Evolutionary conservation across 2,888 invertebrate species (phyloP).

Genomic region (Syritta pipiens): DNA sequence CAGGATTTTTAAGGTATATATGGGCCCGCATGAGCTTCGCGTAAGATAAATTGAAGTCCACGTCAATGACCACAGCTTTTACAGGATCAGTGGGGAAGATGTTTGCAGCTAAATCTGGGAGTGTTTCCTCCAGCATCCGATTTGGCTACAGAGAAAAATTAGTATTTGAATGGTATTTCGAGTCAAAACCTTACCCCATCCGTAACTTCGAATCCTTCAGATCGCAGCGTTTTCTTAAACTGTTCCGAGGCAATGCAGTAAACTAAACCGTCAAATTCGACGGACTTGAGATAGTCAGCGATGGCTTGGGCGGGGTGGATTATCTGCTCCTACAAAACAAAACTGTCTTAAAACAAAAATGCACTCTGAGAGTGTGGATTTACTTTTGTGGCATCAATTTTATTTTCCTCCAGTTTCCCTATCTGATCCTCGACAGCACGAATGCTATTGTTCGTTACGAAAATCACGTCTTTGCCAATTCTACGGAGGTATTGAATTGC

Average conservation of each 20-base stretch:
- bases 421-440: conserved; percentile 71
- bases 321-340: conserved; percentile 71
- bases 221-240: conserved; percentile 76
- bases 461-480: conserved; percentile 78
- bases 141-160: conserved; percentile 58
- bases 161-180: too few species aligned
- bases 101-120: conserved; percentile 73
- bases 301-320: conserved; percentile 79
- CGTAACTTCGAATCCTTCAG: conserved; percentile 78
- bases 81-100: conserved; percentile 75
- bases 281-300: conserved; percentile 80
- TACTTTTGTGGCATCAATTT: conserved; percentile 74
- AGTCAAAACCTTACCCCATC: conserved; percentile 74
- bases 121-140: conserved; percentile 66
- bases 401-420: conserved; percentile 72
- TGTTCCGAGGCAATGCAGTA: conserved; percentile 78
- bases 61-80: conserved; percentile 80
- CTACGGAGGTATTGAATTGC: conserved; percentile 77
- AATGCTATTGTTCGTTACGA: conserved; percentile 80
- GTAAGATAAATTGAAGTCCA: conserved; percentile 79
- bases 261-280: conserved; percentile 79
- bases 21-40: conserved; percentile 79
- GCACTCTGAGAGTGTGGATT: neutral
- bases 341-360: neutral
- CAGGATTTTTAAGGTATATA: conserved; percentile 78